Evolutionary conservation across 2,888 invertebrate genomes (phyloP).

Genomic region (Eupithecia tripunctaria): DNA sequence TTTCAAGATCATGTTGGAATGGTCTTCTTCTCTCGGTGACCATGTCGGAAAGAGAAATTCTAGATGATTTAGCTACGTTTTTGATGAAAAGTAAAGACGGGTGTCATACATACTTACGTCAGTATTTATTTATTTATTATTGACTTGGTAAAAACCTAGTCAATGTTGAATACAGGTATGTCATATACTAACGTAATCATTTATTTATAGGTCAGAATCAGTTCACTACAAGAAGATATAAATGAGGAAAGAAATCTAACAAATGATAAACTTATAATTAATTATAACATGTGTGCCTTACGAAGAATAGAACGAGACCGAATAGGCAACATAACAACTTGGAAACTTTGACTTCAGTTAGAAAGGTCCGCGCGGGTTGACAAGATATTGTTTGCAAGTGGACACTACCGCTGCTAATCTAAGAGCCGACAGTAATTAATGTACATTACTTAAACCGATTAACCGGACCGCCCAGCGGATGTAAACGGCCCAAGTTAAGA

Average conservation of each 20-base stretch:
- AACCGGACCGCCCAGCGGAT: conserved; percentile 63
- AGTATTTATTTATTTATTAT: neutral
- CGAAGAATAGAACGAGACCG: neutral
- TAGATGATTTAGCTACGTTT: neutral
- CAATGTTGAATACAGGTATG: neutral
- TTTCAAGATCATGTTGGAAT: neutral
- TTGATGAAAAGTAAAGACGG: neutral
- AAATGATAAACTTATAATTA: neutral
- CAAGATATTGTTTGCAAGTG: conserved; percentile 70
- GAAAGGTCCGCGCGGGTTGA: conserved; percentile 56
- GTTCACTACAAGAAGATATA: neutral
- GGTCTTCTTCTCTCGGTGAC: too few species aligned
- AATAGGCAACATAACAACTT: neutral
- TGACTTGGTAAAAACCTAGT: neutral
- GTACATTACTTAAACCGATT: conserved; percentile 77
- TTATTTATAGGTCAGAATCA: too few species aligned
- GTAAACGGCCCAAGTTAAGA: conserved; percentile 27
- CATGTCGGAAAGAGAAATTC: neutral
- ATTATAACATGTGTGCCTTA: neutral
- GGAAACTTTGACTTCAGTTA: neutral
- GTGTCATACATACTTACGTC: neutral
- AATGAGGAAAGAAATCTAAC: neutral
- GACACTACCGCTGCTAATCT: conserved; percentile 63
- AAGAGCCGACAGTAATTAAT: conserved; percentile 72
- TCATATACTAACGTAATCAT: too few species aligned